Evolutionary conservation across 2,888 invertebrate species (phyloP), one percentile per base, ranked within the genome.

Genomic region (Lamproptera curius): DNA sequence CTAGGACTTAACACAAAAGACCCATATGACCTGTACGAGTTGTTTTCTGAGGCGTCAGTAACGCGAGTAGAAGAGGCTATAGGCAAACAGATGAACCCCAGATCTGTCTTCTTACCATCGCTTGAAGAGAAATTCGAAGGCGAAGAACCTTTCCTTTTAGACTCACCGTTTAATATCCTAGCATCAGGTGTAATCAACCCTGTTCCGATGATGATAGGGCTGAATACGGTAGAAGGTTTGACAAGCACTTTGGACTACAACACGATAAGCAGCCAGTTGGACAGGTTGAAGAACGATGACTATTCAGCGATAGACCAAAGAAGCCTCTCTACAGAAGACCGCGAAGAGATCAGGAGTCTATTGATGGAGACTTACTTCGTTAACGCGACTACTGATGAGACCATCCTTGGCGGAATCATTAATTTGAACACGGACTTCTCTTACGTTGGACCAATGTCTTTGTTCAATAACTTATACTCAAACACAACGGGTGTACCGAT

Each of bases 221-320:
- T 90, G 0, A 90, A 86, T 42, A 88, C 89, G 0, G 88, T 85
- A 0, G 91, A 91, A 67, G 91, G 90, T 0, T 54, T 90, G 0
- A 76, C 84, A 0, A 76, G 78, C 38, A 86, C 80, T 49, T 61
- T 83, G 15, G 82, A 85, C 43, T 81, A 78, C 43, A 66, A 76
- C 26, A 81, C 83, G 0, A 73, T 84, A 0, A 81, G 78, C 0
- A 79, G 80, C 50, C 76, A 78, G 57, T 76, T 79, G 65, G 75
- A 84, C 14, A 62, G 84, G 53, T 75, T 84, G 0, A 63, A 68
- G 31, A 73, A 83, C 31, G 80, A 79, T 55, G 82, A 87, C 40
- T 74, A 66, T 31, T 70, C 80, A 8, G 76, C 73, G 0, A 51
- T 82, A 1, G 76, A 86, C 48, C 80, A 80, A 35, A 70, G 65